phyloP scores from a whole-genome alignment of 2,113 vertebrate genomes.

The Perccottus glenii region DNA sequence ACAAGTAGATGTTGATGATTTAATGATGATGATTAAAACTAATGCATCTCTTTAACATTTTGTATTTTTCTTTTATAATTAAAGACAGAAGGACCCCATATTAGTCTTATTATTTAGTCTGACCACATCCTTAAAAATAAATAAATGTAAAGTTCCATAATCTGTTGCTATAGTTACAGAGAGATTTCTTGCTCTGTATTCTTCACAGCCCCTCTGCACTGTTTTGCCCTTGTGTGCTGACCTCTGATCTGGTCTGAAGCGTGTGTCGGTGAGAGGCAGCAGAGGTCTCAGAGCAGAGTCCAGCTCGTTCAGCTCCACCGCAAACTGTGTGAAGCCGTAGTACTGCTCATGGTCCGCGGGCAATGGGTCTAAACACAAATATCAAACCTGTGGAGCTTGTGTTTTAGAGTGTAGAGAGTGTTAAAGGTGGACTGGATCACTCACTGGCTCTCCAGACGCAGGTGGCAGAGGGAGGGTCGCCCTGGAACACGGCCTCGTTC shows the following conservation, averaged over 20 bases:
- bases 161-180: slow-evolving; percentile 35
- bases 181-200: slow-evolving; percentile 5
- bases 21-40: too few relatives aligned
- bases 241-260: slow-evolving; percentile 97
- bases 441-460: slow-evolving; percentile 97
- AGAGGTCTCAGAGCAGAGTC: slow-evolving; percentile 77
- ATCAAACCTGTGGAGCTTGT: not conserved
- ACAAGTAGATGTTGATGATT: too few relatives aligned
- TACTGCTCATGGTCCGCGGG: slow-evolving; percentile 88
- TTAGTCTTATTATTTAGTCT: not conserved
- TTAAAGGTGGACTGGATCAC: slow-evolving; percentile 55
- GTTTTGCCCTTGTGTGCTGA: slow-evolving; percentile 36
- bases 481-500: slow-evolving; percentile 93
- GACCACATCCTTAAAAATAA: not conserved
- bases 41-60: too few relatives aligned
- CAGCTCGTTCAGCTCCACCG: slow-evolving; percentile 94
- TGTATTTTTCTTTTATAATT: too few relatives aligned
- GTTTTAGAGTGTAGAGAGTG: not conserved
- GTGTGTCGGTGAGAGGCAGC: slow-evolving; percentile 92
- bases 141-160: slow-evolving; percentile 9
- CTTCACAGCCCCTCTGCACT: slow-evolving; percentile 20
- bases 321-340: slow-evolving; percentile 95
- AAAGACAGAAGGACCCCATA: not conserved
- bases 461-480: slow-evolving; percentile 84
- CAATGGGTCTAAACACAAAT: slow-evolving; percentile 84